Evolutionary conservation across 2,888 invertebrate genomes (phyloP).

Genomic region (Drosophila aldrichi): DNA sequence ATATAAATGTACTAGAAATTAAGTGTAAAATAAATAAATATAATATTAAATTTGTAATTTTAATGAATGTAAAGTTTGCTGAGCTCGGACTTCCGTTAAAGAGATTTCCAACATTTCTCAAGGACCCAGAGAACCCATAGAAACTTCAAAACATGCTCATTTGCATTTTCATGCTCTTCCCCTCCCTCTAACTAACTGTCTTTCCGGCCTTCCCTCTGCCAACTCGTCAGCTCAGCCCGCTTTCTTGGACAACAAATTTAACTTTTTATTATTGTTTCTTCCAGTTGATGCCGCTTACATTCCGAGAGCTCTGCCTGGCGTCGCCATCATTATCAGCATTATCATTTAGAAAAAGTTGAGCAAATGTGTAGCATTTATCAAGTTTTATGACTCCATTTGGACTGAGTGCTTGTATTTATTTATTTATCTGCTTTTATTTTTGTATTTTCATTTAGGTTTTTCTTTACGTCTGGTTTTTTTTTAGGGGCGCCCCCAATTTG

Average conservation of each 20-base stretch:
- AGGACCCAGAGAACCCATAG: constrained; percentile 1
- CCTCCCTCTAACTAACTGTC: neutral
- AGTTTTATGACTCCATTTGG: constrained; percentile 73
- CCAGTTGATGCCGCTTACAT: constrained; percentile 46
- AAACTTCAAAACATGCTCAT: constrained; percentile 1
- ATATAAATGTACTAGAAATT: neutral
- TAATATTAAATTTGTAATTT: neutral
- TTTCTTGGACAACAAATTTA: constrained; percentile 25
- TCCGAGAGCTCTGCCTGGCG: constrained; percentile 29
- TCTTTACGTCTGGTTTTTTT: neutral
- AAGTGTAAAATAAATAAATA: too few relatives aligned
- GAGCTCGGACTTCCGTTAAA: neutral
- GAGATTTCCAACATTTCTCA: neutral
- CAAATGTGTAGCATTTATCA: constrained; percentile 69
- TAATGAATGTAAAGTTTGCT: neutral
- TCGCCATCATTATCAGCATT: constrained; percentile 31
- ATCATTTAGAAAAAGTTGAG: constrained; percentile 51
- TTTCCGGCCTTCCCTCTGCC: neutral
- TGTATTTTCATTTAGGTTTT: neutral
- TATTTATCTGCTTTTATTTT: constrained; percentile 8
- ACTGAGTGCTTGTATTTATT: constrained; percentile 27
- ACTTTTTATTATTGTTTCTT: constrained; percentile 44
- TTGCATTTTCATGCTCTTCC: constrained; percentile 13
- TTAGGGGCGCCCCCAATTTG: constrained; percentile 52
- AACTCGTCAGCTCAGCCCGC: neutral